Base-by-base conservation (phyloP, 2,797 vertebrate genomes). In the Cygnus olor region DNA sequence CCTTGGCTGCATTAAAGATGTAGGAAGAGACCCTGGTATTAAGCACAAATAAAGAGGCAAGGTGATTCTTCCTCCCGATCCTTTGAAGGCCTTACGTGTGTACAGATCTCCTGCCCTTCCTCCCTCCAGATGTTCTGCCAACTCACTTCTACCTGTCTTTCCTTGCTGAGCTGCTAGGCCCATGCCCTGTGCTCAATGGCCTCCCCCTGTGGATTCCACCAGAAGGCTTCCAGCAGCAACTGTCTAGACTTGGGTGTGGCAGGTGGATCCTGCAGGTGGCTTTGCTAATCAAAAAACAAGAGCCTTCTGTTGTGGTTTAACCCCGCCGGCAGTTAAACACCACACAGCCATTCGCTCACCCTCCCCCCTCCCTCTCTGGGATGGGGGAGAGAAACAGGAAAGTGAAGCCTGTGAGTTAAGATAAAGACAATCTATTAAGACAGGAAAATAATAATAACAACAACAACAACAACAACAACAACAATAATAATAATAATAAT, bases 141-240 rank as follows among this genome's bases (percentile, higher is more conserved):
- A 24, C 36, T 53, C 69, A 61, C 47, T 25, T 21, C 15, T 24
- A 42, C 22, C 36, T n/a, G 28, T 6, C 24, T 20, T 36, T 58
- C 79, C 51, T 42, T 34, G 49, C 9, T 94, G 22, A 54, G 27
- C 40, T 81, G 6, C 40, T 53, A 57, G 14, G 44, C 34, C 20
- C 0, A 0, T 12, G 51, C 27, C 14, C 24, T 24, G 56, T 28
- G 24, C 27, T 28, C 45, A 4, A 34, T 49, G 34, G 34, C 24
- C 32, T 89, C 53, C 34, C 15, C 40, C 0, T 0, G 18, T 12
- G 51, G 14, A 53, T 53, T 53, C 51, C 27, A 53, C 25, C 51
- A 53, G 25, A 27, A 4, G 51, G 51, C 25, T 28, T 28, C 51
- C 51, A 53, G 51, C 13, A 66, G 17, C 45, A 61, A 40, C 54